Conservation (phyloP, 1,140 invertebrate species). For the Apis dorsata region DNA sequence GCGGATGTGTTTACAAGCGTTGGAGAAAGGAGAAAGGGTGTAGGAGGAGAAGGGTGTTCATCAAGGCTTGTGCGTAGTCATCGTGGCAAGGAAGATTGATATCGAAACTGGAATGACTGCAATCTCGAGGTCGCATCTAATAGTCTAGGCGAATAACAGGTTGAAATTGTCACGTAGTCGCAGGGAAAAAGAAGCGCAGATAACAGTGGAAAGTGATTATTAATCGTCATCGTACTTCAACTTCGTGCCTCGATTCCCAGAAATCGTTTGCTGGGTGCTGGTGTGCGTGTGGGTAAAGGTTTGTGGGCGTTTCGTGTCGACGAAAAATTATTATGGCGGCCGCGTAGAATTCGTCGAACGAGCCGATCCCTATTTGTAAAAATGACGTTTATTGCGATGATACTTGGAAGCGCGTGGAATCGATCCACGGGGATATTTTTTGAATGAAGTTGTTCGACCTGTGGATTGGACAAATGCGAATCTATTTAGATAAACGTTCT, state of each 20-base stretch:
- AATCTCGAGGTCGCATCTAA: conserved; percentile 6
- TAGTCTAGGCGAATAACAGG: not conserved
- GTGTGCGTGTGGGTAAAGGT: not conserved
- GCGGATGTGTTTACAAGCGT: conserved; percentile 10
- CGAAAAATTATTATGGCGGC: conserved; percentile 5
- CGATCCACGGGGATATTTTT: not conserved
- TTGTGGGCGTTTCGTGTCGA: not conserved
- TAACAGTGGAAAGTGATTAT: conserved; percentile 20
- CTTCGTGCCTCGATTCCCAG: not conserved
- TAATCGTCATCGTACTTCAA: conserved; percentile 13
- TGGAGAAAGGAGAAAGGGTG: not conserved
- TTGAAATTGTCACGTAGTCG: not conserved
- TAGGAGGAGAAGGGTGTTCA: not conserved
- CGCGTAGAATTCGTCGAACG: not conserved
- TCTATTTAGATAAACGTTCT: too few relatives aligned
- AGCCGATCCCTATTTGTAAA: not conserved
- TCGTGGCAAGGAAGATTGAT: conserved; percentile 6
- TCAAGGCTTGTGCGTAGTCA: conserved; percentile 11
- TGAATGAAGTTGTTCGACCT: not conserved
- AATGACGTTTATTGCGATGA: conserved; percentile 6
- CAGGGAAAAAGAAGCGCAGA: not conserved
- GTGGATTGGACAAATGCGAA: not conserved
- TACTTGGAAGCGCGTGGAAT: not conserved
- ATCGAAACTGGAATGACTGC: not conserved
- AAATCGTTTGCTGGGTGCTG: not conserved